Conservation (phyloP, 2,113 vertebrate species). For the Pyxicephalus adspersus region DNA sequence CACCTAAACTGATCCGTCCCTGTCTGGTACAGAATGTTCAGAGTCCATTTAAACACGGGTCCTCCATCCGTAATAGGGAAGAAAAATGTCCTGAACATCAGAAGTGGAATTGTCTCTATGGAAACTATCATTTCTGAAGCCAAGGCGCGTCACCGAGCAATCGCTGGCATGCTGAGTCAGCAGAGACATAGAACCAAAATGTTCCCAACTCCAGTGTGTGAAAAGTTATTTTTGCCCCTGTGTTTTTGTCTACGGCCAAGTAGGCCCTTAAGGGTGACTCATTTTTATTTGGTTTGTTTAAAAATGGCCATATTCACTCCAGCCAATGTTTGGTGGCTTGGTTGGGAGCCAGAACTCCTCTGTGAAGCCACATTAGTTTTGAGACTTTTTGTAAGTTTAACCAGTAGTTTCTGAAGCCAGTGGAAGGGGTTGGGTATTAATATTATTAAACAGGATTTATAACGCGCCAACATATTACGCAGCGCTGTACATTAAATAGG, state of each 20-base stretch:
- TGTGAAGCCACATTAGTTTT: conserved; percentile 46
- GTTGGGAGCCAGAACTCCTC: conserved; percentile 54
- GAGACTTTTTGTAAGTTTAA: no score
- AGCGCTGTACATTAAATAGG: no score
- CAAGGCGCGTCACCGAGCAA: conserved; percentile 1
- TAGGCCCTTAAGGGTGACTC: conserved; percentile 4
- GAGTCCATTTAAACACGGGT: conserved; percentile 3
- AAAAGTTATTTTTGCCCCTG: neutral
- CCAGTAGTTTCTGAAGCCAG: no score
- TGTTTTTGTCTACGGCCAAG: neutral
- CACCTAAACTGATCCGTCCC: neutral
- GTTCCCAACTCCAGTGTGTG: neutral
- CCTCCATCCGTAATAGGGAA: conserved; percentile 42
- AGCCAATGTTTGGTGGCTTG: conserved; percentile 56
- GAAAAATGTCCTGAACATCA: conserved; percentile 42
- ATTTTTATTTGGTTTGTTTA: conserved; percentile 10
- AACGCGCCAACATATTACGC: no score
- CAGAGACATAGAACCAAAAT: neutral
- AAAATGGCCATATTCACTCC: neutral
- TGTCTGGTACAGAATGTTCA: neutral
- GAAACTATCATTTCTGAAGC: conserved; percentile 54
- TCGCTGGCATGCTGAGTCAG: conserved; percentile 48
- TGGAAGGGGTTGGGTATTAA: no score
- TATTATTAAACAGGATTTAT: no score
- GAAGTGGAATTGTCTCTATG: conserved; percentile 25